Base-by-base conservation (phyloP, 1,140 invertebrate genomes). In the Monochamus saltuarius region DNA sequence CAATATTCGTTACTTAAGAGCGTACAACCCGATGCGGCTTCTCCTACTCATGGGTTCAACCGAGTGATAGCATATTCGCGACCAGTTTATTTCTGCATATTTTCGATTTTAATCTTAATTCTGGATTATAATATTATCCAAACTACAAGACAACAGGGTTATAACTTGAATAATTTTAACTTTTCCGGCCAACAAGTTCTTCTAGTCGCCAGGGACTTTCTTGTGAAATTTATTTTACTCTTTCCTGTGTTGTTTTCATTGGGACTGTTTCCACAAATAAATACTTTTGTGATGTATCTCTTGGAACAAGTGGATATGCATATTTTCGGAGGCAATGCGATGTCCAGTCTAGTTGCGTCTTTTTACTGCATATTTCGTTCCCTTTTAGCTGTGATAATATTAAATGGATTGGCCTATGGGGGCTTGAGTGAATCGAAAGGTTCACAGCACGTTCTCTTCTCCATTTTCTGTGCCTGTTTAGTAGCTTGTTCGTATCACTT, bases 1-100 rank as follows among this genome's bases (percentile, higher is more conserved):
- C 96, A 99, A 75, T 99, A 99, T 77, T 99, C 96, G 0, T 79
- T 99, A 46, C 80, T 99, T 11, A 99, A 99, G 80, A 98, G 95
- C 77, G 97, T 99, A 3, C 97, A 99, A 73, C 97, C 97, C 1
- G 97, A 99, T 80, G 95, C 97, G 0, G 91, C 97, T 0, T 99
- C 96, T 4, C 97, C 97, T 0, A 96, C 96, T 11, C 97, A 99
- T 78, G 97, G 97, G 1, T 99, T 97, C 74, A 99, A 99, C 78
- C 88, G 94, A 67, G 88, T 98, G 55, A 94, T 98, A 17, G 89
- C 94, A 22, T 98, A 96, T 70, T 91, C 89, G 0, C 84, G 97
- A 57, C 93, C 97, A 10, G 89, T 98, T 14, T 99, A 99, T 75
- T 99, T 98, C 75, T 94, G 92, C 70, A 61, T 98, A 13, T 92